Percentiles rank a stretch among this genome's conserved stretches.
Evolutionary conservation across 1,140 invertebrate genomes (phyloP).

Genomic region (Leptoteleia sp.): DNA sequence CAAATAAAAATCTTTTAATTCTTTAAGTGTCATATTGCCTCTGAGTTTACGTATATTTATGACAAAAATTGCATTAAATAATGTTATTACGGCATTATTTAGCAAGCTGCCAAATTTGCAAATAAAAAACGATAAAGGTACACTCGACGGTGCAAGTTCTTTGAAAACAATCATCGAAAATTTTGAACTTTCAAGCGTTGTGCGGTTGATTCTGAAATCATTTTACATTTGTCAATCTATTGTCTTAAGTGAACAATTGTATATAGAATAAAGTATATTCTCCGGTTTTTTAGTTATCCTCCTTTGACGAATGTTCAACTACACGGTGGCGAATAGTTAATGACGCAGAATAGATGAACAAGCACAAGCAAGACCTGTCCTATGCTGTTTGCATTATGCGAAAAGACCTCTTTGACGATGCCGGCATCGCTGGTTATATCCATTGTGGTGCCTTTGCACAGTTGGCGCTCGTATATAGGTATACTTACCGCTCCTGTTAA

Average conservation of each 20-base stretch:
- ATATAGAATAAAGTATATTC: constrained; percentile 21
- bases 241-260: constrained; percentile 49
- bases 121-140: too few relatives aligned
- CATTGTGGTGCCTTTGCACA: constrained; percentile 68
- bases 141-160: too few relatives aligned
- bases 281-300: constrained; percentile 20
- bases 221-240: constrained; percentile 24
- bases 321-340: constrained; percentile 40
- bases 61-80: too few relatives aligned
- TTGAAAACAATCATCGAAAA: too few relatives aligned
- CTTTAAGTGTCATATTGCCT: too few relatives aligned
- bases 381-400: constrained; percentile 62
- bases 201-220: constrained; percentile 18
- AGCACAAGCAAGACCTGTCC: constrained; percentile 52
- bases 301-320: constrained; percentile 38
- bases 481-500: constrained; percentile 65
- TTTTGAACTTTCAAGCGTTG: background rate
- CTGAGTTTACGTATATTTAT: too few relatives aligned
- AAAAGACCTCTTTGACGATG: constrained; percentile 68
- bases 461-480: constrained; percentile 60
- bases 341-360: constrained; percentile 54
- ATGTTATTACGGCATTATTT: too few relatives aligned
- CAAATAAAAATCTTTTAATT: background rate
- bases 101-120: too few relatives aligned
- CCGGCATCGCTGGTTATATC: constrained; percentile 66